These are phyloP conservation scores for Pyrgilauda ruficollis DNA, from an alignment of 2,113 vertebrate genomes.

Conservation along the genomic window DNA sequence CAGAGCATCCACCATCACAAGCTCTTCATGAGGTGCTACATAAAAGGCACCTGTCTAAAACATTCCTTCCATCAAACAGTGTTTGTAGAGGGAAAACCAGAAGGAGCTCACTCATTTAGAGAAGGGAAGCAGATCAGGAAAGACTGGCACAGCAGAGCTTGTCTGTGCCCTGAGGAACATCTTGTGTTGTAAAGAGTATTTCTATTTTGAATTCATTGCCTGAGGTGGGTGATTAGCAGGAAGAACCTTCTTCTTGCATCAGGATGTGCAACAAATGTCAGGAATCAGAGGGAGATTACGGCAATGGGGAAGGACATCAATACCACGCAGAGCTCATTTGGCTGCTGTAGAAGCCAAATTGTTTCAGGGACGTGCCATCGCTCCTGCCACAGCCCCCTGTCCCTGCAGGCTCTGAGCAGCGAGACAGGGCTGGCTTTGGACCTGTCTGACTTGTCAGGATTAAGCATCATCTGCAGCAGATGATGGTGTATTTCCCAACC, in stretches of 20 bases:
- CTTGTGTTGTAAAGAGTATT: background rate
- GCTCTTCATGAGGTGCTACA: background rate
- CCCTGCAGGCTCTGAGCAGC: background rate
- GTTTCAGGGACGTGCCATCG: background rate
- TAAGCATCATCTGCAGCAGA: background rate
- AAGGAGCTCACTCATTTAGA: background rate
- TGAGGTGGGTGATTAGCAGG: constrained; percentile 52
- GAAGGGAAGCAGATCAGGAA: background rate
- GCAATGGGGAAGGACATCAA: constrained; percentile 60
- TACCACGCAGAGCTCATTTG: constrained; percentile 45
- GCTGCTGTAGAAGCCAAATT: constrained; percentile 41
- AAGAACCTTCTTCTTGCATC: constrained; percentile 68
- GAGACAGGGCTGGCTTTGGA: background rate
- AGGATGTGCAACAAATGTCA: constrained; percentile 50
- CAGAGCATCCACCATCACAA: background rate
- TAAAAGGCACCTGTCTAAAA: background rate
- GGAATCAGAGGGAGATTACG: constrained; percentile 59
- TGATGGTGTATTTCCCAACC: background rate
- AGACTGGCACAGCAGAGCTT: background rate
- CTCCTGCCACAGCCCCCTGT: background rate
- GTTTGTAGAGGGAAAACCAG: background rate
- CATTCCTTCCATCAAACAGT: background rate
- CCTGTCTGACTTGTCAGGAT: constrained; percentile 11
- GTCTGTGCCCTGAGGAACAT: background rate
- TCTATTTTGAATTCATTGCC: constrained; percentile 12